Evolutionary conservation across 2,888 invertebrate species (phyloP).

Genomic region (Thecophora atra): DNA sequence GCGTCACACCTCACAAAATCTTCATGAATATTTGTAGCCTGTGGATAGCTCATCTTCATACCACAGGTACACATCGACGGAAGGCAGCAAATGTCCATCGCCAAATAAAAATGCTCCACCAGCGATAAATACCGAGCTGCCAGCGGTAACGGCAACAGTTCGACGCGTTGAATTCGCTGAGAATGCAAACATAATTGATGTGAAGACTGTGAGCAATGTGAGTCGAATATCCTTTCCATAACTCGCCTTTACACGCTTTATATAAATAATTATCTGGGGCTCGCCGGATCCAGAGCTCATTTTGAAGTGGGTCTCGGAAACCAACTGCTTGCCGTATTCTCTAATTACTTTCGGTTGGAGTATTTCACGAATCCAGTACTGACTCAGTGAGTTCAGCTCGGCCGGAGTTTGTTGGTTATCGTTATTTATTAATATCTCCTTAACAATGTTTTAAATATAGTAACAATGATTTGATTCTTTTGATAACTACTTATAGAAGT

Average conservation of each 20-base stretch:
- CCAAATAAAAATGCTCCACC: conserved; percentile 39
- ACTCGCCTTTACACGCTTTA: conserved; percentile 8
- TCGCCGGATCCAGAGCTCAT: no score
- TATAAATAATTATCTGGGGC: no score
- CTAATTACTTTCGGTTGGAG: no score
- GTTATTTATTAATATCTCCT: no score
- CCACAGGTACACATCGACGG: conserved; percentile 63
- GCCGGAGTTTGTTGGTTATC: no score
- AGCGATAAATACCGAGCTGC: not conserved
- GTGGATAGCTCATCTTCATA: conserved; percentile 63
- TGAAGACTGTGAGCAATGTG: conserved; percentile 54
- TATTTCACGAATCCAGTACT: no score
- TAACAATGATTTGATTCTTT: no score
- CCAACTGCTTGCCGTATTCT: no score
- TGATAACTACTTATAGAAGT: no score
- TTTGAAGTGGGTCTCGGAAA: no score
- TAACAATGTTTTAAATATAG: no score
- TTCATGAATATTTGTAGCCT: conserved; percentile 44
- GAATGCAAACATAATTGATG: conserved; percentile 42
- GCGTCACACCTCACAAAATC: not conserved
- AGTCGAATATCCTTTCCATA: conserved; percentile 43
- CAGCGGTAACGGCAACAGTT: conserved; percentile 14
- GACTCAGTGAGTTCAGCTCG: no score
- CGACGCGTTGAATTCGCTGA: conserved; percentile 55
- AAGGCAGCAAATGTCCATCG: conserved; percentile 56